Percentiles rank a stretch among this genome's conserved stretches.
These are phyloP conservation scores for Chrysopilus asiliformis DNA, from an alignment of 2,888 invertebrate genomes.

Conservation along the genomic window DNA sequence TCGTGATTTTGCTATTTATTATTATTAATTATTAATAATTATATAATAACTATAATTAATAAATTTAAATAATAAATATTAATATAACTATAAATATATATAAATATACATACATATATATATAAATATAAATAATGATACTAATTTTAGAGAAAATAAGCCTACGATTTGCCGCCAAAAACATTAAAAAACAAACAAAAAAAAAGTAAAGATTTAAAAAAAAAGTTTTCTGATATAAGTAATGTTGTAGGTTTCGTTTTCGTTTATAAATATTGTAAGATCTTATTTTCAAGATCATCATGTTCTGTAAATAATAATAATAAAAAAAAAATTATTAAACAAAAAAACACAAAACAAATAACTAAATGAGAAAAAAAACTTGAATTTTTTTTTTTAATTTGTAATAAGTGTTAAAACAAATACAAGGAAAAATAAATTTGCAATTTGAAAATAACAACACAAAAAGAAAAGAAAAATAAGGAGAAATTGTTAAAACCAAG, in stretches of 20 bases:
- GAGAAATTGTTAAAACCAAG: too few species aligned
- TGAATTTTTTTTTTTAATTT: neutral
- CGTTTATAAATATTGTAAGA: slow-evolving; percentile 15
- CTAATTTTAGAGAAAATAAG: neutral
- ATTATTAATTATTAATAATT: slow-evolving; percentile 4
- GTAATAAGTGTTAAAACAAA: too few species aligned
- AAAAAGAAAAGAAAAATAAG: too few species aligned
- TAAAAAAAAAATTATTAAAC: neutral
- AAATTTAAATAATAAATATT: slow-evolving; percentile 4
- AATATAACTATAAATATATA: slow-evolving; percentile 7
- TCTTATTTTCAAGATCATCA: slow-evolving; percentile 21
- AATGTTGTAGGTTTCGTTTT: neutral
- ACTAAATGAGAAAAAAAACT: neutral
- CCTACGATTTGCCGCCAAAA: neutral
- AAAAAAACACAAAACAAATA: neutral
- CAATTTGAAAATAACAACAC: too few species aligned
- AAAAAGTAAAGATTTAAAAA: too few species aligned
- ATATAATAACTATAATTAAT: slow-evolving; percentile 2
- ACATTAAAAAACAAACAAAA: too few species aligned
- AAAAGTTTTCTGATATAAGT: neutral
- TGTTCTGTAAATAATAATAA: slow-evolving; percentile 7
- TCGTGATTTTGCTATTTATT: neutral
- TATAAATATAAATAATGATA: neutral
- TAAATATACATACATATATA: slow-evolving; percentile 1
- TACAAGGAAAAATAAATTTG: too few species aligned